phyloP scores from a whole-genome alignment of 2,797 vertebrate genomes.

The Siniperca undulata region DNA sequence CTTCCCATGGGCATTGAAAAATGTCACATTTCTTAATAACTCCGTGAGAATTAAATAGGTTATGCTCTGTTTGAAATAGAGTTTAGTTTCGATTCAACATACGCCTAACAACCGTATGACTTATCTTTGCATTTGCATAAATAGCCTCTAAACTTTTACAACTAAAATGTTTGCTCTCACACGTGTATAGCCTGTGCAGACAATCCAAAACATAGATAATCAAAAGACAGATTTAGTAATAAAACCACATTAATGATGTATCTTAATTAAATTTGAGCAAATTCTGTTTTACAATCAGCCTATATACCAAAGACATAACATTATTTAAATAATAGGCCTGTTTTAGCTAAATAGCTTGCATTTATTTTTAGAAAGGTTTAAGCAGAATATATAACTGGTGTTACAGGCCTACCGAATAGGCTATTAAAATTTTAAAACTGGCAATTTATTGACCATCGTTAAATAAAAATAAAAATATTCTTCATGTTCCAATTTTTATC shows the following conservation, averaged over 20 bases:
- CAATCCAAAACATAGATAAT: neutral
- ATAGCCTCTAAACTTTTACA: neutral
- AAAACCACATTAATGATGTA: neutral
- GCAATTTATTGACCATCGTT: neutral
- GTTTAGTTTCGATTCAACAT: neutral
- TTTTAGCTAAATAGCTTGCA: neutral
- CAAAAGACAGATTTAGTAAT: neutral
- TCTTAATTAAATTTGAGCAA: neutral
- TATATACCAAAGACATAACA: neutral
- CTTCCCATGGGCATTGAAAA: slow-evolving; percentile 24
- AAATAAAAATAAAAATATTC: neutral
- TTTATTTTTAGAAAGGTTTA: neutral
- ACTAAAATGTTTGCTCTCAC: neutral
- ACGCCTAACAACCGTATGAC: neutral
- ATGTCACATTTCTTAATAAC: neutral
- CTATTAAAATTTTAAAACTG: neutral
- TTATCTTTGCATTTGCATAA: neutral
- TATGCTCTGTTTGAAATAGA: slow-evolving; percentile 1
- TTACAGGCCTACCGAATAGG: neutral
- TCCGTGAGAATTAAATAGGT: slow-evolving; percentile 23
- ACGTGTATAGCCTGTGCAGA: neutral
- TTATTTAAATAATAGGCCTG: neutral
- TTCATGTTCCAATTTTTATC: neutral
- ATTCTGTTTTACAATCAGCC: neutral
- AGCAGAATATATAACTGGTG: neutral